These are phyloP conservation scores for Antheraea pernyi DNA, from an alignment of 1,140 invertebrate genomes.

Conservation along the genomic window DNA sequence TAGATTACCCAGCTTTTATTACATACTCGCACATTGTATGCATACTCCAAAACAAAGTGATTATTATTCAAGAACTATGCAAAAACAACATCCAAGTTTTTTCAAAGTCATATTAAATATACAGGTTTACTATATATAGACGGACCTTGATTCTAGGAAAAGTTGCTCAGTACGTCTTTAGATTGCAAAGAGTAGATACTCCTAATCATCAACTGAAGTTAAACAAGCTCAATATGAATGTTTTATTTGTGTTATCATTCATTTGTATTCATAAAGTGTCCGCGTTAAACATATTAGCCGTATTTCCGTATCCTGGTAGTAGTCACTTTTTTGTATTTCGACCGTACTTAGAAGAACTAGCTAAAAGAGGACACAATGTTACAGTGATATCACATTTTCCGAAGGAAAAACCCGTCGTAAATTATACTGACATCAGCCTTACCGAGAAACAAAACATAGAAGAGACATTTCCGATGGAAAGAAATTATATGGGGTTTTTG, in stretches of 20 bases:
- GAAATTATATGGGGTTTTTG: constrained; percentile 42
- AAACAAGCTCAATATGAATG: neutral
- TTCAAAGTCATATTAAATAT: too few species aligned
- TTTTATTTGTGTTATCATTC: neutral
- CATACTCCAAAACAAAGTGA: neutral
- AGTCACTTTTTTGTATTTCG: constrained; percentile 87
- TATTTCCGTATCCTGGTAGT: constrained; percentile 84
- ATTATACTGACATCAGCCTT: constrained; percentile 81
- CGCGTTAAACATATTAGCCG: constrained; percentile 79
- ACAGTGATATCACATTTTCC: constrained; percentile 86
- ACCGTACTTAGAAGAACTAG: constrained; percentile 82
- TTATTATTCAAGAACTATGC: too few species aligned
- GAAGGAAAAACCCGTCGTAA: constrained; percentile 69
- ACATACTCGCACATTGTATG: neutral
- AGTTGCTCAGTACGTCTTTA: neutral
- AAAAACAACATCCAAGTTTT: too few species aligned
- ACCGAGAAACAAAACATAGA: constrained; percentile 42
- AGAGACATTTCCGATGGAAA: constrained; percentile 39
- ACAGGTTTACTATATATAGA: too few species aligned
- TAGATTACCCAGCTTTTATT: neutral
- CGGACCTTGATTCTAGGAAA: neutral
- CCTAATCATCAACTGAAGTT: neutral
- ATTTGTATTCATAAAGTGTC: constrained; percentile 21
- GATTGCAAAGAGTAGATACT: neutral
- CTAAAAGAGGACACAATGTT: constrained; percentile 83